A percentile compares a stretch with the other conserved stretches of the same genome.
These are phyloP conservation scores for Cavia aperea DNA, from an alignment of 2,113 vertebrate species.

Conservation along the genomic window DNA sequence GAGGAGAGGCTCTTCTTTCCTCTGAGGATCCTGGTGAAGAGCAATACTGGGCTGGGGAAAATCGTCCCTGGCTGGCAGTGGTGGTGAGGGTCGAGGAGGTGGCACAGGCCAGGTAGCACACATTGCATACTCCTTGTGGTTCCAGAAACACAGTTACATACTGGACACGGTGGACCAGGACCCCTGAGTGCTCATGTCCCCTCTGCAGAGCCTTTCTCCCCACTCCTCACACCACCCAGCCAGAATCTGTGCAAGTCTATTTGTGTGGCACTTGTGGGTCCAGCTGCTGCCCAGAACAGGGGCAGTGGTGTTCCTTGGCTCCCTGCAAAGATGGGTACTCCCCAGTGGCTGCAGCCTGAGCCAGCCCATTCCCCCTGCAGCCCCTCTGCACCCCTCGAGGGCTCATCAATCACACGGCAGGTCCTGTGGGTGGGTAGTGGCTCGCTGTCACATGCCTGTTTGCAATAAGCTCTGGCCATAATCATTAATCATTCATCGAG, in stretches of 20 bases:
- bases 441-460: constrained; percentile 76
- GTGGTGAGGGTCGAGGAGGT: not conserved
- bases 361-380: not conserved
- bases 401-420: constrained; percentile 70
- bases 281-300: not conserved
- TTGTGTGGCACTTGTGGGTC: accelerated
- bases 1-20: not conserved
- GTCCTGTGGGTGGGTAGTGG: constrained; percentile 56
- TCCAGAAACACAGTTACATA: not conserved
- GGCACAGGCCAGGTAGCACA: not conserved
- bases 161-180: not conserved
- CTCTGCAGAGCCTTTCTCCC: not conserved
- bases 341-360: not conserved
- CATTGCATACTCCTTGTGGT: accelerated
- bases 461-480: constrained; percentile 74
- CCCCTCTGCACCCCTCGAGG: constrained; percentile 44
- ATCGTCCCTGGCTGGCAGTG: not conserved
- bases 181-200: not conserved
- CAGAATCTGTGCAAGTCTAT: not conserved
- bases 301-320: not conserved
- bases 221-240: accelerated
- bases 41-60: no score
- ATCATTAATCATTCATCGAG: constrained; percentile 74
- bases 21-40: not conserved
- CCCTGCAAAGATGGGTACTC: not conserved